Conservation (phyloP, 2,113 vertebrate species). For the Paracanthobrama guichenoti region DNA sequence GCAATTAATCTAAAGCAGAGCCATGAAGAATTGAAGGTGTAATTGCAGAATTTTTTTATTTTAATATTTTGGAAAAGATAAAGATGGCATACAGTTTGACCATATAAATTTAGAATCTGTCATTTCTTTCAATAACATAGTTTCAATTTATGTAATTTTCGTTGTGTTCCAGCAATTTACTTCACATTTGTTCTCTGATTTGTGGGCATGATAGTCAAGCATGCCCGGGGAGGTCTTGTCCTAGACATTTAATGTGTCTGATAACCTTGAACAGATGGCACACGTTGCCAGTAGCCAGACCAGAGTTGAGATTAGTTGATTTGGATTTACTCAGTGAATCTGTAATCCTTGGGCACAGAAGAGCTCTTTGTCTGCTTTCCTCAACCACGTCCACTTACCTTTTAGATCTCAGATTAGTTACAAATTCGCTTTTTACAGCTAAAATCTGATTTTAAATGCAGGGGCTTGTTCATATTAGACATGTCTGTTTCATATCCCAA, state of each 20-base stretch:
- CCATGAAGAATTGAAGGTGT: no score
- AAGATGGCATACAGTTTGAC: no score
- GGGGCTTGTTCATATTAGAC: constrained; percentile 17
- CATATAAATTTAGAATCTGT: no score
- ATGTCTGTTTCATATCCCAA: constrained; percentile 28
- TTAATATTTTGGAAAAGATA: no score
- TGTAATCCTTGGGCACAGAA: constrained; percentile 35
- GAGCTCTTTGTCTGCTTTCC: constrained; percentile 39
- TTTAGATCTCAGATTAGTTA: constrained; percentile 23
- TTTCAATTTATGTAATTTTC: background rate
- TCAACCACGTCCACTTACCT: constrained; percentile 20
- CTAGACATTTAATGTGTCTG: constrained; percentile 17
- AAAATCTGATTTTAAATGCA: constrained; percentile 34
- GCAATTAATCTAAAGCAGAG: no score
- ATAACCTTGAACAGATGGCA: constrained; percentile 52
- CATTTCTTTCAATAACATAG: no score
- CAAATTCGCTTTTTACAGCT: constrained; percentile 11
- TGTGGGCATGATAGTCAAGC: background rate
- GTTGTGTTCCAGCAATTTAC: background rate
- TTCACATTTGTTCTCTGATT: background rate
- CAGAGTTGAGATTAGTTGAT: constrained; percentile 32
- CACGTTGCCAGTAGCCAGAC: constrained; percentile 25
- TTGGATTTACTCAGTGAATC: constrained; percentile 46
- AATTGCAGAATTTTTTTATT: no score
- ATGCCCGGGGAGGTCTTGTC: constrained; percentile 2